phyloP scores from a whole-genome alignment of 2,888 invertebrate genomes.

The Ormia ochracea region DNA sequence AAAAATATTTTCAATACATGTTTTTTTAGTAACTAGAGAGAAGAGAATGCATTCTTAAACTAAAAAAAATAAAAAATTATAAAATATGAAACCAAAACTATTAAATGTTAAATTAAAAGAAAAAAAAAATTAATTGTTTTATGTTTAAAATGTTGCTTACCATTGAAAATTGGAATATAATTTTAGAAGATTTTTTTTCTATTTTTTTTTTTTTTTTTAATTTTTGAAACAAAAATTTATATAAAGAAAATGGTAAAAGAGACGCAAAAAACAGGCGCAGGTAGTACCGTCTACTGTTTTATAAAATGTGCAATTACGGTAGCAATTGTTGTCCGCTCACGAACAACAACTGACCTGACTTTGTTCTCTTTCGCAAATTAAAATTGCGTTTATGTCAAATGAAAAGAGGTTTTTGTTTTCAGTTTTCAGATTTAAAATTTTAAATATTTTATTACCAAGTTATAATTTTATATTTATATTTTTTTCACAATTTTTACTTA shows the following conservation, averaged over 20 bases:
- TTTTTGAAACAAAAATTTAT: background rate
- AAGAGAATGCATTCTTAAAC: background rate
- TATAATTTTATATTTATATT: no score
- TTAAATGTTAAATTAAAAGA: slow-evolving; percentile 11
- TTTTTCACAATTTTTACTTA: no score
- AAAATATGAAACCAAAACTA: background rate
- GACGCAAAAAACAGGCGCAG: slow-evolving; percentile 71
- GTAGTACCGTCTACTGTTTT: slow-evolving; percentile 77
- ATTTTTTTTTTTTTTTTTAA: no score
- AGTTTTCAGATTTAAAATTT: slow-evolving; percentile 18
- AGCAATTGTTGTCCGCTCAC: slow-evolving; percentile 70
- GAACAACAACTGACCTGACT: slow-evolving; percentile 75
- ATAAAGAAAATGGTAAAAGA: background rate
- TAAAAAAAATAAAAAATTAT: background rate
- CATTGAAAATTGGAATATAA: slow-evolving; percentile 27
- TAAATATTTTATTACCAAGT: no score
- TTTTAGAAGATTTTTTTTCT: background rate
- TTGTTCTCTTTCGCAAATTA: background rate
- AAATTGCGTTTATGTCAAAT: background rate
- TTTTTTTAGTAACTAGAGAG: slow-evolving; percentile 10
- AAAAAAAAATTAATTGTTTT: background rate
- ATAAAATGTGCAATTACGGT: slow-evolving; percentile 69
- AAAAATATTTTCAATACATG: background rate
- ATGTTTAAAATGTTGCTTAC: slow-evolving; percentile 41
- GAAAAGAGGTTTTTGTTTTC: slow-evolving; percentile 28